Evolutionary conservation across 2,888 invertebrate genomes (phyloP).

Genomic region (Cyclophora albipunctata): DNA sequence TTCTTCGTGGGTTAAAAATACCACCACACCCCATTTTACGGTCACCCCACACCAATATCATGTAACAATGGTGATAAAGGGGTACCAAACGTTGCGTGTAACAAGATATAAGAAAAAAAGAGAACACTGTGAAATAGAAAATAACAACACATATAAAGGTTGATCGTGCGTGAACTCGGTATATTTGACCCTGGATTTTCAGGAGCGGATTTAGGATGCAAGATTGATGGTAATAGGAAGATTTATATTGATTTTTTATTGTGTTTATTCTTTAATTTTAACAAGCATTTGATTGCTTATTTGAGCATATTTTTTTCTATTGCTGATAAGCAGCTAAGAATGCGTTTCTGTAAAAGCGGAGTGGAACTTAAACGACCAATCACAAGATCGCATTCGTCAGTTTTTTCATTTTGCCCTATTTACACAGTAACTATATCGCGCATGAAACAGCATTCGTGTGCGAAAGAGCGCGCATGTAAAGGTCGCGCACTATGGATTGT

Average conservation of each 20-base stretch:
- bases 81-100: slow-evolving; percentile 10
- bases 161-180: slow-evolving; percentile 5
- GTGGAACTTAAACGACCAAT: too few species aligned
- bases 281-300: slow-evolving; percentile 28
- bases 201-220: neutral
- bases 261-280: neutral
- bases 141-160: slow-evolving; percentile 5
- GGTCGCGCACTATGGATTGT: too few species aligned
- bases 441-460: too few species aligned
- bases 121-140: slow-evolving; percentile 6
- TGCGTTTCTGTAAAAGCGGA: too few species aligned
- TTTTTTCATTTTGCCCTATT: too few species aligned
- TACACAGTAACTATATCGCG: too few species aligned
- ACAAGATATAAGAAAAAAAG: slow-evolving; percentile 10
- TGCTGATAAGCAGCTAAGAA: too few species aligned
- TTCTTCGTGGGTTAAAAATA: too few species aligned
- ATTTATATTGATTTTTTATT: neutral
- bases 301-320: neutral
- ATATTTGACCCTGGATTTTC: slow-evolving; percentile 1
- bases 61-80: slow-evolving; percentile 8
- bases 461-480: too few species aligned
- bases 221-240: neutral
- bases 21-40: too few species aligned
- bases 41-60: neutral
- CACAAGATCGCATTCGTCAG: too few species aligned